Conservation (phyloP, 2,888 invertebrate genomes). For the Agonopterix arenella region DNA sequence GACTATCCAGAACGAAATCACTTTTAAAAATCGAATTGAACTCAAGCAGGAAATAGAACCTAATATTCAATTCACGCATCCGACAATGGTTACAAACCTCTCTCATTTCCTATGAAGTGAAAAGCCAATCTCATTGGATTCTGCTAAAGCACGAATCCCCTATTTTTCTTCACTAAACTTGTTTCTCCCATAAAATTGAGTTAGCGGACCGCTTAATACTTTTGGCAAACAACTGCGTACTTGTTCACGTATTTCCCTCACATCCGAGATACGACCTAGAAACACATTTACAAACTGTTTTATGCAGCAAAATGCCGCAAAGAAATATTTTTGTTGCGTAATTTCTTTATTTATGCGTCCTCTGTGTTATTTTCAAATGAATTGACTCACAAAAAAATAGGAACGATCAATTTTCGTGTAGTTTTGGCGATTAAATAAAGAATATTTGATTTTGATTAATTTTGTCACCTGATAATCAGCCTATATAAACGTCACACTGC, state of each 20-base stretch:
- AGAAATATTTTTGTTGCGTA: neutral
- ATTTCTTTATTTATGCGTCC: too few species aligned
- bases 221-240: constrained; percentile 45
- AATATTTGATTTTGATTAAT: too few species aligned
- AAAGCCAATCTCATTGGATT: constrained; percentile 36
- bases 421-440: too few species aligned
- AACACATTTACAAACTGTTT: neutral
- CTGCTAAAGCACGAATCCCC: constrained; percentile 26
- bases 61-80: constrained; percentile 11
- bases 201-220: constrained; percentile 53
- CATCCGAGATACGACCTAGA: neutral
- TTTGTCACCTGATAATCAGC: too few species aligned
- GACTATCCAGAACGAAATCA: too few species aligned
- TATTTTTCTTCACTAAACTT: constrained; percentile 32
- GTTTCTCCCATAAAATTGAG: constrained; percentile 57
- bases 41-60: constrained; percentile 1
- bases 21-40: too few species aligned
- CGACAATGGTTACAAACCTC: constrained; percentile 11
- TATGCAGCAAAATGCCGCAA: neutral
- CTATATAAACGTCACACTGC: too few species aligned
- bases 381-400: too few species aligned
- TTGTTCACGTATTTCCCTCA: neutral
- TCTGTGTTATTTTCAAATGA: too few species aligned
- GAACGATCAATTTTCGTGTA: too few species aligned
- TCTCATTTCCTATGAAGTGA: constrained; percentile 32